A percentile compares a stretch with the other conserved stretches of the same genome.
Conservation (phyloP, 2,797 vertebrate genomes). For the Hozukius guyotensis region DNA sequence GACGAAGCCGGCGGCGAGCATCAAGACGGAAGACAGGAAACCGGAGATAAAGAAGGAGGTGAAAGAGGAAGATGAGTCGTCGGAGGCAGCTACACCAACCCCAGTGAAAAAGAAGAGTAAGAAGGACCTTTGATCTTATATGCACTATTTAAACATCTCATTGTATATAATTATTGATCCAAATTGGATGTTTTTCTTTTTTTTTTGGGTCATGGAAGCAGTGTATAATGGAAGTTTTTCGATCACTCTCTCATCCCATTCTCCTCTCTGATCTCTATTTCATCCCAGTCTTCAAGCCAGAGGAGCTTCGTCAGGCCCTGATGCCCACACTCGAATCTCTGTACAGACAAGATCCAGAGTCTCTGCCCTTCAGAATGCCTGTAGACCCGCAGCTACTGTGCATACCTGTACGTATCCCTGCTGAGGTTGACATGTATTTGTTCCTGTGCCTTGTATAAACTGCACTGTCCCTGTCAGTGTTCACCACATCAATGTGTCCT, state of each 20-base stretch:
- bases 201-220: background rate
- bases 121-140: conserved; percentile 28
- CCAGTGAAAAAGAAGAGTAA: conserved; percentile 95
- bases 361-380: conserved; percentile 97
- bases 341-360: conserved; percentile 98
- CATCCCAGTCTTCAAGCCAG: conserved; percentile 95
- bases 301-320: conserved; percentile 96
- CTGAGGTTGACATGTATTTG: background rate
- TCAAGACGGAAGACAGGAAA: conserved; percentile 88
- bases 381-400: conserved; percentile 95
- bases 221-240: background rate
- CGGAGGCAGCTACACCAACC: conserved; percentile 81
- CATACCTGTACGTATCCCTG: conserved; percentile 91
- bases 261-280: background rate
- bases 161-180: background rate
- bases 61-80: conserved; percentile 90
- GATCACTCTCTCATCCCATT: background rate
- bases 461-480: background rate
- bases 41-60: conserved; percentile 88
- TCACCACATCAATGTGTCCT: background rate
- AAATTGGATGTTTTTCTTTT: background rate
- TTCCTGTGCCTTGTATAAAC: background rate
- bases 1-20: background rate
- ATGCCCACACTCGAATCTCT: conserved; percentile 98
- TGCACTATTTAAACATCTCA: background rate